Evolutionary conservation across 2,797 vertebrate species (phyloP).

Genomic region (Spondyliosoma cantharus): DNA sequence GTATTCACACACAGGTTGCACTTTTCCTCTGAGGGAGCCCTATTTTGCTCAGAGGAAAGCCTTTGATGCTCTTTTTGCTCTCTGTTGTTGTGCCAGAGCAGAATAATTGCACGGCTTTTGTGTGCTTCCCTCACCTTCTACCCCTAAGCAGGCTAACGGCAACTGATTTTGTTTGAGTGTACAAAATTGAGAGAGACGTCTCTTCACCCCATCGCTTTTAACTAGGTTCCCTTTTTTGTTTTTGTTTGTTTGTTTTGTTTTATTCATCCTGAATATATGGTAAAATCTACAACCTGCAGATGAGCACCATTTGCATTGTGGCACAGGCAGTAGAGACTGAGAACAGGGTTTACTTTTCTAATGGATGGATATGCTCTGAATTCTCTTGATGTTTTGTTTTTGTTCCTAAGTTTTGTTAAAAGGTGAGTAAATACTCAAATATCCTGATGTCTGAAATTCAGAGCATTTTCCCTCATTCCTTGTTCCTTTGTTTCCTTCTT

Average conservation of each 20-base stretch:
- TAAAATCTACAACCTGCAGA: constrained; percentile 61
- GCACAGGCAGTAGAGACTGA: constrained; percentile 4
- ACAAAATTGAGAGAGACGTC: constrained; percentile 85
- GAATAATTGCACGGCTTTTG: constrained; percentile 86
- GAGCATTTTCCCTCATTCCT: neutral
- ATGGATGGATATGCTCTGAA: neutral
- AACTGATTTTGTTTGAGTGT: constrained; percentile 83
- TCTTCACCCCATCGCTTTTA: constrained; percentile 79
- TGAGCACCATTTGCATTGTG: constrained; percentile 45
- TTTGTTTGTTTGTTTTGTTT: constrained; percentile 64
- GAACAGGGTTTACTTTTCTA: constrained; percentile 12
- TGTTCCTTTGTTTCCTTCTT: neutral
- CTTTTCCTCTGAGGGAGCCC: constrained; percentile 81
- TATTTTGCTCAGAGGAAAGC: constrained; percentile 81
- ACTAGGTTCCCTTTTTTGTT: constrained; percentile 70
- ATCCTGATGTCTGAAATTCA: neutral
- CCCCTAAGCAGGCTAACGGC: constrained; percentile 88
- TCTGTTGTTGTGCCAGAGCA: constrained; percentile 87
- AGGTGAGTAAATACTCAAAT: constrained; percentile 9
- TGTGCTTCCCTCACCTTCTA: constrained; percentile 85
- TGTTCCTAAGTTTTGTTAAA: neutral
- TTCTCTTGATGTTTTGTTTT: neutral
- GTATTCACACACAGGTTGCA: constrained; percentile 81
- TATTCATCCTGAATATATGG: constrained; percentile 64
- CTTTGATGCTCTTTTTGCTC: constrained; percentile 87